These are phyloP conservation scores for Eciton burchellii DNA, from an alignment of 1,140 invertebrate genomes.

Conservation along the genomic window DNA sequence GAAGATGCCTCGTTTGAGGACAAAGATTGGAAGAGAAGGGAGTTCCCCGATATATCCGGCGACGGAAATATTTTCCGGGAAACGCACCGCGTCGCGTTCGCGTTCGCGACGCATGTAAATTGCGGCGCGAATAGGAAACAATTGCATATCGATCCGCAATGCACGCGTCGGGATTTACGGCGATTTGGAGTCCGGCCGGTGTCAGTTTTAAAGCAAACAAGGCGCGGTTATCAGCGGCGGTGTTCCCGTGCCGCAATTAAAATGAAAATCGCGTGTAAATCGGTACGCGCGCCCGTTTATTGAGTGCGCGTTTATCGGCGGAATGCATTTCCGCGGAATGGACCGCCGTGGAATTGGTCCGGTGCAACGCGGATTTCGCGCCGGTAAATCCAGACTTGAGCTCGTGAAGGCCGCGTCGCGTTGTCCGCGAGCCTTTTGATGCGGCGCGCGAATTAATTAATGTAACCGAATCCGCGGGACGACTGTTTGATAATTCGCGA, in stretches of 20 bases:
- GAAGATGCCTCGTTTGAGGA: not conserved
- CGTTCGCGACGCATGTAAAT: not conserved
- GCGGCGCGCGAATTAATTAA: constrained; percentile 31
- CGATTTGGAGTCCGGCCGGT: not conserved
- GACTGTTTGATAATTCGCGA: constrained; percentile 29
- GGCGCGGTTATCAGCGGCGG: constrained; percentile 4
- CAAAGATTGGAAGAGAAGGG: not conserved
- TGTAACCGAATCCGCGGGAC: constrained; percentile 4
- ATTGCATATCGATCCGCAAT: not conserved
- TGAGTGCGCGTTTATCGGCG: constrained; percentile 22
- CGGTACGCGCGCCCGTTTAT: constrained; percentile 5
- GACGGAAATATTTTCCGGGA: not conserved
- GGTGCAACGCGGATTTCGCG: not conserved
- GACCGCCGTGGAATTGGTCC: not conserved
- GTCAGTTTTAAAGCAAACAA: not conserved
- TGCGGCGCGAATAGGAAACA: not conserved
- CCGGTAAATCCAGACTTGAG: not conserved
- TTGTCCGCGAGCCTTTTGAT: not conserved
- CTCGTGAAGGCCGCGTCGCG: not conserved
- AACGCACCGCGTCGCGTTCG: not conserved
- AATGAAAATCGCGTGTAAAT: constrained; percentile 16
- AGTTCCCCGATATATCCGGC: not conserved
- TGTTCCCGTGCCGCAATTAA: not conserved
- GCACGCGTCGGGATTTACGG: not conserved
- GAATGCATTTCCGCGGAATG: not conserved